Base-by-base conservation (phyloP, 2,888 invertebrate genomes). In the Cheilosia soror region DNA sequence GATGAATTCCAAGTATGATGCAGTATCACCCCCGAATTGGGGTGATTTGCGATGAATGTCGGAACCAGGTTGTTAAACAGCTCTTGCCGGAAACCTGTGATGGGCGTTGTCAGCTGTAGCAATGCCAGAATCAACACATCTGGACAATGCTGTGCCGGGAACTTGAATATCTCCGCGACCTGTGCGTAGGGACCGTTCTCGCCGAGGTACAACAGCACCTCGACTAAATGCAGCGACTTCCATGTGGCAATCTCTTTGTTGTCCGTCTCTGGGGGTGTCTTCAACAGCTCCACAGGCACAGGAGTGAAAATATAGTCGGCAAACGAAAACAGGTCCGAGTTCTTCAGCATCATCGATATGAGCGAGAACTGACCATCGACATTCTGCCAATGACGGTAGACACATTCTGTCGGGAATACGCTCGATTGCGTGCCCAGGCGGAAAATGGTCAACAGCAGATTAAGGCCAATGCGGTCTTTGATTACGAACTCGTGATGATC, bases 1-100 rank as follows among this genome's bases (percentile, higher is more conserved):
- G 96, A 96, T 68, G 96, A 95, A 91, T 98, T 97, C 99, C 99
- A 99, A 4, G 98, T 98, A 90, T 98, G 97, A 92, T 99, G 98
- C 72, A 99, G 93, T 87, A 99, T 97, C n/a, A 97, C 97, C 31
- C 96, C 98, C 0, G 98, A 97, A 92, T 99, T 99, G 0, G 98
- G 97, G 93, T 99, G 99, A 93, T 97, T 98, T 44, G 96, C 96
- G 73, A 99, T 93, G 93, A 99, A 99, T 88, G 98, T 96, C 2
- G 98, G 98, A 91, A 99, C 96, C 42, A 99, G 93, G 68, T 95
- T 96, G 57, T 96, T 95, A 87, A 99, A 94, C 75, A 99, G 93
- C 90, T 99, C 98, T 92, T 97, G 97, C 77, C 98, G 94, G 49
- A 97, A 93, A 49, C 95, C 93, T 3, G 96, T 96, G 53, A 96